A percentile compares a stretch with the other conserved stretches of the same genome.
Conservation (phyloP, 2,113 vertebrate genomes). For the Sander lucioperca region DNA sequence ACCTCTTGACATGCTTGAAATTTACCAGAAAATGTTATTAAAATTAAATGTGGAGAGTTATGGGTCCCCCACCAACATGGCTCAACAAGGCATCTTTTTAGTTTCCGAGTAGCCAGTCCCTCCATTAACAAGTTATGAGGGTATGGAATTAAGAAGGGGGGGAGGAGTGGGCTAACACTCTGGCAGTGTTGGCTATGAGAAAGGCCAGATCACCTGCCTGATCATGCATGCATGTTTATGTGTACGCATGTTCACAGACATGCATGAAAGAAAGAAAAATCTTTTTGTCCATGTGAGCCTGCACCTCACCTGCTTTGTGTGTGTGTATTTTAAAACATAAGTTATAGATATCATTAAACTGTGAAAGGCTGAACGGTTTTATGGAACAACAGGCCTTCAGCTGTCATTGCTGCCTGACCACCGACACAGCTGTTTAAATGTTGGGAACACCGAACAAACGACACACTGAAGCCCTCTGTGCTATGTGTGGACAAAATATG, state of each 20-base stretch:
- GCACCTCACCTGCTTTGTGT: conserved; percentile 50
- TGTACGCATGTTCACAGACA: conserved; percentile 30
- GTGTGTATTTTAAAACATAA: conserved; percentile 48
- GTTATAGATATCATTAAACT: conserved; percentile 64
- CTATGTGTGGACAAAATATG: conserved; percentile 16
- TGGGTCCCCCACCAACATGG: conserved; percentile 23
- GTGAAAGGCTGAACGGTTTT: conserved; percentile 51
- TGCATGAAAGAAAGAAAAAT: conserved; percentile 24
- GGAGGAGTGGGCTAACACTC: conserved; percentile 31
- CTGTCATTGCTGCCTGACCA: conserved; percentile 72
- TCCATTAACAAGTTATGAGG: conserved; percentile 63
- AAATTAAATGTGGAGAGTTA: conserved; percentile 42
- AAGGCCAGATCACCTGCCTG: conserved; percentile 63
- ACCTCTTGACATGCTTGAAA: conserved; percentile 62
- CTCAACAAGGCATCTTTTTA: conserved; percentile 47
- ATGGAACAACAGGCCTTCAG: conserved; percentile 74
- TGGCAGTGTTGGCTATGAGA: conserved; percentile 50
- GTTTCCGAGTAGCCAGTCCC: conserved; percentile 41
- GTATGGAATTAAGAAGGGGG: conserved; percentile 16
- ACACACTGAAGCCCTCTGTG: conserved; percentile 1
- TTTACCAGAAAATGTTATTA: conserved; percentile 58
- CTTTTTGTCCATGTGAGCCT: background rate
- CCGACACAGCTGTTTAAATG: conserved; percentile 65
- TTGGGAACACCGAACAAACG: conserved; percentile 53
- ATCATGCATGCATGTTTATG: conserved; percentile 34